Evolutionary conservation across 1,140 invertebrate genomes (phyloP), one percentile per base, ranked within the genome.

Genomic region (Elysia chlorotica): DNA sequence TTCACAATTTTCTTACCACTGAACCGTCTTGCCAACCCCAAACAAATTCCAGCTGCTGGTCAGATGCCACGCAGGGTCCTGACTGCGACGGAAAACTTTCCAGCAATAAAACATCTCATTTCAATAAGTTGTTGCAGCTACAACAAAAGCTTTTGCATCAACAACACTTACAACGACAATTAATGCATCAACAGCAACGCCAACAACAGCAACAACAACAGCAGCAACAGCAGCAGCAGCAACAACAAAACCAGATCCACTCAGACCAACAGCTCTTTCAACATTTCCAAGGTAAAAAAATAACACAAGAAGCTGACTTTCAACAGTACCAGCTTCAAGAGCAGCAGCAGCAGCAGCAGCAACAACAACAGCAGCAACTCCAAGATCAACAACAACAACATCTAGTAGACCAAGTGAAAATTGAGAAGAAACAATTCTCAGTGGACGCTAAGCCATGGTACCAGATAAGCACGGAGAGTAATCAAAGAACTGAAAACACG

Each of bases 61-160:
- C n/a, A n/a, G n/a, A n/a, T n/a, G n/a, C n/a, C n/a, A n/a, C n/a
- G n/a, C n/a, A n/a, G n/a, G n/a, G n/a, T n/a, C n/a, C n/a, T 33
- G 5, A 35, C 28, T 35, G 19, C 31, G 59, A 62, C 59, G 59
- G 19, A 62, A 2, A 1, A 1, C 59, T 1, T 23, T n/a, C 37
- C 10, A 62, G 59, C 19, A 62, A 62, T n/a, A n/a, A n/a, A n/a
- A n/a, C n/a, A n/a, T n/a, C n/a, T n/a, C n/a, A n/a, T n/a, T n/a
- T n/a, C n/a, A n/a, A n/a, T n/a, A n/a, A n/a, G n/a, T n/a, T 69
- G 36, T 36, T 69, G 21, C 37, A 69, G 54, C 67, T 59, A 2
- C 67, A 69, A 33, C 67, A 69, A 69, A 69, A 69, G 35, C 67
- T 69, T 1, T 28, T 36, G 38, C 67, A 69, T n/a, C 67, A 69